phyloP scores from a whole-genome alignment of 2,797 vertebrate species.

The Alca torda region DNA sequence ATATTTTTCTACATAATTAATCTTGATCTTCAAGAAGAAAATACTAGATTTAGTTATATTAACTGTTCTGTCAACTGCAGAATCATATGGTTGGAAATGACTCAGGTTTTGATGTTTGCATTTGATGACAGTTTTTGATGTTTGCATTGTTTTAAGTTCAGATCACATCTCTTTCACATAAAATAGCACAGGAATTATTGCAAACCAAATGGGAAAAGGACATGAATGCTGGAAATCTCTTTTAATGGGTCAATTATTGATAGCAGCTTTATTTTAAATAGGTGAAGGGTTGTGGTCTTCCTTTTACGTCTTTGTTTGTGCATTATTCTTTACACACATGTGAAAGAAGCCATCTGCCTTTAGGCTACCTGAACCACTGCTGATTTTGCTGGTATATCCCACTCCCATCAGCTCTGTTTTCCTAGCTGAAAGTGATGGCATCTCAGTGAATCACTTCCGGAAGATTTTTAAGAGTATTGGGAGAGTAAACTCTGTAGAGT shows the following conservation, averaged over 20 bases:
- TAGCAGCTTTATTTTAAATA: neutral
- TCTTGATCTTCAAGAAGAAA: neutral
- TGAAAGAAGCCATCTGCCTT: neutral
- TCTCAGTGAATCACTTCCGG: neutral
- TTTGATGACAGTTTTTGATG: no score
- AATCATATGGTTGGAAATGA: neutral
- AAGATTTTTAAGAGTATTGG: neutral
- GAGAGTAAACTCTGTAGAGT: neutral
- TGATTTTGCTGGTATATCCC: neutral
- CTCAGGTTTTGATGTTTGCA: neutral
- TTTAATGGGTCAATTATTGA: neutral
- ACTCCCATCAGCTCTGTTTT: neutral
- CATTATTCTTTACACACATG: neutral
- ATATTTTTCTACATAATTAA: neutral
- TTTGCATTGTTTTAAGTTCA: neutral
- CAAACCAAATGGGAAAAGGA: neutral
- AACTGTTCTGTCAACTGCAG: neutral
- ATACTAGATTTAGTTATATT: neutral
- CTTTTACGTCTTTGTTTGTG: neutral
- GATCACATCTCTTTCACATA: neutral
- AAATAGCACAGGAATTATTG: neutral
- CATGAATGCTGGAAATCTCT: neutral
- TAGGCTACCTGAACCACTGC: neutral
- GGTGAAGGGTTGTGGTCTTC: neutral
- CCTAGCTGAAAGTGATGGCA: neutral